phyloP scores from a whole-genome alignment of 2,113 vertebrate genomes.

The Amphiprion percula region DNA sequence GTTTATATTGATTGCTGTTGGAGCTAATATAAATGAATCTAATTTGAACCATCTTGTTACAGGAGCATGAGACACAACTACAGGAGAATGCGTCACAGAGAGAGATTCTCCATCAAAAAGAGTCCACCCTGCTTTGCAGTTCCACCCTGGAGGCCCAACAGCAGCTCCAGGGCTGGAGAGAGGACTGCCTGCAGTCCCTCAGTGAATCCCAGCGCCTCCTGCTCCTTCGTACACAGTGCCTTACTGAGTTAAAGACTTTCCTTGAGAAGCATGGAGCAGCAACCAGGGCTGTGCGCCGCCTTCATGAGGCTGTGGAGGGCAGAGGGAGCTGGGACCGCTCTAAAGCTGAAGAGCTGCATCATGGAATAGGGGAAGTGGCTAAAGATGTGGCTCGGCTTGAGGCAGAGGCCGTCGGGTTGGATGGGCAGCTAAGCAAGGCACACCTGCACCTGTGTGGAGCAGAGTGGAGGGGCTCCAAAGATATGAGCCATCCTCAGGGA shows the following conservation, averaged over 20 bases:
- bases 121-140: constrained; percentile 81
- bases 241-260: constrained; percentile 85
- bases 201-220: constrained; percentile 88
- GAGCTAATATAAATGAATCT: constrained; percentile 22
- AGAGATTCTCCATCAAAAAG: constrained; percentile 83
- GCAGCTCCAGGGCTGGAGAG: constrained; percentile 85
- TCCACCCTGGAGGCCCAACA: constrained; percentile 86
- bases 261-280: constrained; percentile 77
- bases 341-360: constrained; percentile 87
- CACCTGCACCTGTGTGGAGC: constrained; percentile 87
- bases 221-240: constrained; percentile 83
- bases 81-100: constrained; percentile 80
- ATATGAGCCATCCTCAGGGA: constrained; percentile 50
- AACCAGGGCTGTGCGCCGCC: constrained; percentile 73
- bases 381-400: constrained; percentile 86
- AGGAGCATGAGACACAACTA: constrained; percentile 87
- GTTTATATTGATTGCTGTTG: constrained; percentile 30
- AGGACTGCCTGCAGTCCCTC: constrained; percentile 91
- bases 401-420: constrained; percentile 86
- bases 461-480: constrained; percentile 54
- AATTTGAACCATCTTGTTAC: constrained; percentile 37
- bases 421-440: constrained; percentile 89
- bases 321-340: constrained; percentile 88
- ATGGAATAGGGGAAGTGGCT: constrained; percentile 80
- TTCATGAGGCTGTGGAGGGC: constrained; percentile 88